Evolutionary conservation across 2,888 invertebrate genomes (phyloP).

Genomic region (Laothoe populi): DNA sequence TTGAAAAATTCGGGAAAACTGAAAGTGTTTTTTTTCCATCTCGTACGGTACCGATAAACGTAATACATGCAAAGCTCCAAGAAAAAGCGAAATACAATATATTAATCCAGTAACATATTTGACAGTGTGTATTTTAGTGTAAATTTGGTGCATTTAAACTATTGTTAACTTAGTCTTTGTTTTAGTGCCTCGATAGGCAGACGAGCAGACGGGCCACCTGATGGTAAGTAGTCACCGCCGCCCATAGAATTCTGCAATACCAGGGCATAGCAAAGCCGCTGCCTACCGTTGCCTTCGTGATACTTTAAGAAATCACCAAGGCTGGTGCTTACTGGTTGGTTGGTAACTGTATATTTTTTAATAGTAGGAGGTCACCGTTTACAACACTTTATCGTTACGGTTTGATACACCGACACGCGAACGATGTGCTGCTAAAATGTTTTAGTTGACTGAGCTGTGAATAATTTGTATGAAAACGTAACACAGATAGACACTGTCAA

Average conservation of each 20-base stretch:
- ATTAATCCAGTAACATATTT: not conserved
- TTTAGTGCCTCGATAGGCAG: too few species aligned
- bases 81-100: too few species aligned
- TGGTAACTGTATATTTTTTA: conserved; percentile 53
- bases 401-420: conserved; percentile 64
- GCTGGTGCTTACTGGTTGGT: conserved; percentile 54
- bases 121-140: not conserved
- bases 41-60: too few species aligned
- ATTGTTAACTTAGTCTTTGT: too few species aligned
- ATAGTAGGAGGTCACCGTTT: conserved; percentile 66
- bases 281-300: too few species aligned
- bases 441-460: conserved; percentile 5
- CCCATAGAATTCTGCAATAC: too few species aligned
- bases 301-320: conserved; percentile 65
- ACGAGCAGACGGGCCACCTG: too few species aligned
- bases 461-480: conserved; percentile 3
- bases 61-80: too few species aligned
- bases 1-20: too few species aligned
- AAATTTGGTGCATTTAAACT: conserved; percentile 18
- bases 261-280: too few species aligned
- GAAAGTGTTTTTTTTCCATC: too few species aligned
- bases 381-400: conserved; percentile 61
- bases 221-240: too few species aligned
- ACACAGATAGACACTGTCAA: not conserved
- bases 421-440: conserved; percentile 44